Percentiles rank a stretch among this genome's conserved stretches.
Evolutionary conservation across 2,888 invertebrate genomes (phyloP).

Genomic region (Eupithecia dodoneata): DNA sequence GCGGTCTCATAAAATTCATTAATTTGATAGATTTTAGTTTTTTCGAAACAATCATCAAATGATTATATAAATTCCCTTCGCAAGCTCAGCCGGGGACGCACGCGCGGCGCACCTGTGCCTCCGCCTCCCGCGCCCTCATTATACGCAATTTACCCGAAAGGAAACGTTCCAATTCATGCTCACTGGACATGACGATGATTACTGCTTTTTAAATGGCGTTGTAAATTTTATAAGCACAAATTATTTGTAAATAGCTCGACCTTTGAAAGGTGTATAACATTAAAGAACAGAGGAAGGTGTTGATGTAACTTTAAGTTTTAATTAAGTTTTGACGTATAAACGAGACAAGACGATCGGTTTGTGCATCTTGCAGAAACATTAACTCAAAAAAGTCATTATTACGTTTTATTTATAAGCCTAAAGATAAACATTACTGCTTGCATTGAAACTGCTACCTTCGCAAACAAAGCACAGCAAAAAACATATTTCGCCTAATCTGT

Average conservation of each 20-base stretch:
- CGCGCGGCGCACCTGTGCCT: slow-evolving; percentile 75
- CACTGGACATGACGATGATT: slow-evolving; percentile 69
- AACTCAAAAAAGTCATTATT: neutral
- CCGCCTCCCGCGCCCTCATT: slow-evolving; percentile 69
- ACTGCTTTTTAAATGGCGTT: slow-evolving; percentile 60
- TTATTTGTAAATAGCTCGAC: slow-evolving; percentile 39
- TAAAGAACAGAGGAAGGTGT: neutral
- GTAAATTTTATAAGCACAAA: slow-evolving; percentile 50
- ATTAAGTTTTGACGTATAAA: neutral
- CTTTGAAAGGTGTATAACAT: slow-evolving; percentile 2
- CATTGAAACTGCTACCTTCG: slow-evolving; percentile 20
- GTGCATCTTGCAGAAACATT: neutral
- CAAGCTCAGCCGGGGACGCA: slow-evolving; percentile 44
- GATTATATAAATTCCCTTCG: neutral
- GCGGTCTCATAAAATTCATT: no score
- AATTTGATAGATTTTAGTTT: no score
- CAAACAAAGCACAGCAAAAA: slow-evolving; percentile 21
- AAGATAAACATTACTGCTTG: neutral
- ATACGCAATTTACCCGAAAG: slow-evolving; percentile 73
- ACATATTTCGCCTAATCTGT: slow-evolving; percentile 28
- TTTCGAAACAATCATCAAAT: no score
- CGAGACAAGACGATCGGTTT: neutral
- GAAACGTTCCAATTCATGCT: slow-evolving; percentile 75
- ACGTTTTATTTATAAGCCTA: neutral
- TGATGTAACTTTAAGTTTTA: neutral